Conservation (phyloP, 2,888 invertebrate genomes). For the Drosophila mercatorum region DNA sequence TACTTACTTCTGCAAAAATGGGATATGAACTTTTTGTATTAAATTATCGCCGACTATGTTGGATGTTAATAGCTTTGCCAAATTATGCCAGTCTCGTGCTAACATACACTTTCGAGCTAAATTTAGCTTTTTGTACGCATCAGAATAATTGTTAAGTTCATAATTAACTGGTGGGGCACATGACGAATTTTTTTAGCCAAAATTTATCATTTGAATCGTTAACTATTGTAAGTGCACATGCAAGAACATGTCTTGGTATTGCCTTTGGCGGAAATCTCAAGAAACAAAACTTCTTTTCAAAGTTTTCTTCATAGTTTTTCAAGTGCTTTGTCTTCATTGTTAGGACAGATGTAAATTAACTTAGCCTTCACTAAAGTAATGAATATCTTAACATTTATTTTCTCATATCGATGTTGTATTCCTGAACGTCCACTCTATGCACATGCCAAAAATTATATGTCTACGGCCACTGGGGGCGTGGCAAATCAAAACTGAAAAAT, state of each 20-base stretch:
- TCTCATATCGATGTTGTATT: neutral
- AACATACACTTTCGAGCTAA: conserved; percentile 63
- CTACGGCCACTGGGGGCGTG: too few species aligned
- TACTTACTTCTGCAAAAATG: conserved; percentile 60
- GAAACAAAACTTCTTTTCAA: conserved; percentile 18
- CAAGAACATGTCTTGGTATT: conserved; percentile 59
- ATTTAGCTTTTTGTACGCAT: conserved; percentile 44
- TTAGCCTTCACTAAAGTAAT: neutral
- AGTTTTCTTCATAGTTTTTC: neutral
- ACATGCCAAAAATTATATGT: too few species aligned
- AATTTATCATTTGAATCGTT: conserved; percentile 50
- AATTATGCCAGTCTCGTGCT: conserved; percentile 60
- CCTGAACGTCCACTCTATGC: too few species aligned
- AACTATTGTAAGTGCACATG: conserved; percentile 51
- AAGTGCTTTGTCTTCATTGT: conserved; percentile 3
- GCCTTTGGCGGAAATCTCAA: conserved; percentile 20
- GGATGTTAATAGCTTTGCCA: conserved; percentile 58
- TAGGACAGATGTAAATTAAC: too few species aligned
- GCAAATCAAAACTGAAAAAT: too few species aligned
- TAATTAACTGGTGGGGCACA: conserved; percentile 50
- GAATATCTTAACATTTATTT: neutral
- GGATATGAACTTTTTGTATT: conserved; percentile 43
- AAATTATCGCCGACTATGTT: conserved; percentile 31
- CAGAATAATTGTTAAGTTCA: conserved; percentile 22
- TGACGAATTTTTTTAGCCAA: conserved; percentile 64